Percentiles rank a stretch among this genome's conserved stretches.
Evolutionary conservation across 2,797 vertebrate genomes (phyloP).

Genomic region (Anguilla pacifica): DNA sequence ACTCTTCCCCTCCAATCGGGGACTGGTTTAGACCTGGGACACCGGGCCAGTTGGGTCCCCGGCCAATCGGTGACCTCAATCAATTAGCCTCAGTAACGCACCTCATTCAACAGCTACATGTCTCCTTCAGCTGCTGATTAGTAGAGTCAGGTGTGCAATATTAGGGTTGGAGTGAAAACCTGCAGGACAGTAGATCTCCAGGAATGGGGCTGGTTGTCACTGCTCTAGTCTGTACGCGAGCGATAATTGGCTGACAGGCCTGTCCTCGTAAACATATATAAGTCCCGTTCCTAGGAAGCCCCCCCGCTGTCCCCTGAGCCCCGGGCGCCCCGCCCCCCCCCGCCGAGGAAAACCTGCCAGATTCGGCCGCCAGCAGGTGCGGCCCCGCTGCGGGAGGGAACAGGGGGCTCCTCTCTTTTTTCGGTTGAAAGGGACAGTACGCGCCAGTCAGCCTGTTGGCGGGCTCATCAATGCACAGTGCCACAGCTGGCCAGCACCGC

Average conservation of each 20-base stretch:
- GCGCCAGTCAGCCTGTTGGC: too few species aligned
- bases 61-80: constrained; percentile 24
- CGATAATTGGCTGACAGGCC: constrained; percentile 41
- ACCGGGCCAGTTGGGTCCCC: neutral
- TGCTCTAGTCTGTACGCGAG: neutral
- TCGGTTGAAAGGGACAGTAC: too few species aligned
- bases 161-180: too few species aligned
- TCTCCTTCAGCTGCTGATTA: too few species aligned
- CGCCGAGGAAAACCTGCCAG: constrained; percentile 35
- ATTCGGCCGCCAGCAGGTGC: constrained; percentile 52
- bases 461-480: too few species aligned
- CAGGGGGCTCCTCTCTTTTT: neutral
- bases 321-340: constrained; percentile 3
- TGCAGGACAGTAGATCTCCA: neutral
- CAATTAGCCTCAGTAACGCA: constrained; percentile 18
- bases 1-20: constrained; percentile 21
- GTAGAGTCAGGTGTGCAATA: too few species aligned
- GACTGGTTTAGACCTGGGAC: neutral
- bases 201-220: neutral
- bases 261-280: too few species aligned
- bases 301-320: too few species aligned
- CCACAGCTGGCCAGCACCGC: too few species aligned
- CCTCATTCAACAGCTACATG: too few species aligned
- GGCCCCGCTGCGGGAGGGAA: neutral
- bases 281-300: too few species aligned